Percentiles rank a stretch among this genome's conserved stretches.
phyloP scores from a whole-genome alignment of 2,797 vertebrate genomes.

The Trachops cirrhosus region DNA sequence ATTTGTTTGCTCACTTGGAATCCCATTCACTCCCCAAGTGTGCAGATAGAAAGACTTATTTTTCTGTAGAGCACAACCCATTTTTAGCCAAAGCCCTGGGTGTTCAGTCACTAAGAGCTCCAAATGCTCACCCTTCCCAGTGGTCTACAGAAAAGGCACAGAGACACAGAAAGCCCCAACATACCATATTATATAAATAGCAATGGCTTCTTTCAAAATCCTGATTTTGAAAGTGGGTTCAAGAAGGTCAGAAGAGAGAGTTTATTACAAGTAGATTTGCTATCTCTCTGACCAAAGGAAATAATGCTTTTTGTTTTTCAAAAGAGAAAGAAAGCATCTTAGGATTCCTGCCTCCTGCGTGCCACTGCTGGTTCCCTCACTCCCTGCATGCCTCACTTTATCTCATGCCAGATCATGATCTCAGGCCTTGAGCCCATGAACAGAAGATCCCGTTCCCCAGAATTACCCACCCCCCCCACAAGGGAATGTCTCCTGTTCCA shows the following conservation, averaged over 20 bases:
- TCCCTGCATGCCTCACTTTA: neutral
- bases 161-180: neutral
- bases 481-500: constrained; percentile 68
- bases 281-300: constrained; percentile 49
- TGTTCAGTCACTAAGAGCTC: neutral
- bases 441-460: neutral
- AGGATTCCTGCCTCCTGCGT: fast-evolving
- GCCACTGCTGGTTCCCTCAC: neutral
- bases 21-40: neutral
- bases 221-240: constrained; percentile 23
- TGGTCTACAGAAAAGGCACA: constrained; percentile 25
- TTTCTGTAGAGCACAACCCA: constrained; percentile 1
- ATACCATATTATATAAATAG: neutral
- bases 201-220: constrained; percentile 64
- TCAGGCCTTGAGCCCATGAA: constrained; percentile 2
- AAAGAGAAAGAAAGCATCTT: neutral
- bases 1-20: neutral
- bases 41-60: neutral
- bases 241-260: constrained; percentile 49
- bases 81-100: neutral
- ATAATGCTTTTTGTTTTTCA: constrained; percentile 11
- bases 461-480: constrained; percentile 7
- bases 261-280: constrained; percentile 26
- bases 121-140: neutral
- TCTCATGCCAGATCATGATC: constrained; percentile 15